These are phyloP conservation scores for Ophiodon elongatus DNA, from an alignment of 2,113 vertebrate species.

Conservation along the genomic window DNA sequence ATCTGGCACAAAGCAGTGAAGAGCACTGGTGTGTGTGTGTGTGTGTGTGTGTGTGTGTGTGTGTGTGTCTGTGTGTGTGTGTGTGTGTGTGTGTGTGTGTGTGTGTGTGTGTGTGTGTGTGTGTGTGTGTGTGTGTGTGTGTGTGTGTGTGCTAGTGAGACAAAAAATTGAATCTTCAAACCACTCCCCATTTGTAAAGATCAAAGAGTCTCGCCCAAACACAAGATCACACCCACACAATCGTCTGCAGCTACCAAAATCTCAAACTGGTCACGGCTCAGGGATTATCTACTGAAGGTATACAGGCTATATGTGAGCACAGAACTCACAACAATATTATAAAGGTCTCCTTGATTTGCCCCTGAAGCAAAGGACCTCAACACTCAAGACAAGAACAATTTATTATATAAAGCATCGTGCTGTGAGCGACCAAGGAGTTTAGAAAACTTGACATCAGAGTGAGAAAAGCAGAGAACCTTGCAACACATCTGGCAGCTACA, in stretches of 20 bases:
- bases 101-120: conserved; percentile 25
- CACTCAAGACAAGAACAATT: conserved; percentile 40
- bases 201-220: conserved; percentile 64
- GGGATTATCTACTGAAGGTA: conserved; percentile 19
- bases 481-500: conserved; percentile 75
- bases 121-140: conserved; percentile 15
- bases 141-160: conserved; percentile 16
- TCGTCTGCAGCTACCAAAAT: conserved; percentile 44
- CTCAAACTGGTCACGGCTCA: conserved; percentile 13
- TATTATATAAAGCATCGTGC: conserved; percentile 60
- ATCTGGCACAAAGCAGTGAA: conserved; percentile 53
- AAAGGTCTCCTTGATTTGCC: conserved; percentile 30
- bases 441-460: conserved; percentile 69
- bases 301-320: conserved; percentile 28
- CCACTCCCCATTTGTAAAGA: conserved; percentile 61
- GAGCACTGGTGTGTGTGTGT: conserved; percentile 17
- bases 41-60: conserved; percentile 21
- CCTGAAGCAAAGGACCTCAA: conserved; percentile 30
- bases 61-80: conserved; percentile 20
- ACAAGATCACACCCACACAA: conserved; percentile 58
- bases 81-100: conserved; percentile 19
- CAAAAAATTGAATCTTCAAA: conserved; percentile 55
- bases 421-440: conserved; percentile 58
- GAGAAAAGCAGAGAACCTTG: conserved; percentile 56
- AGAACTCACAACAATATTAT: conserved; percentile 1